phyloP scores from a whole-genome alignment of 2,113 vertebrate species.

The Callorhinus ursinus region DNA sequence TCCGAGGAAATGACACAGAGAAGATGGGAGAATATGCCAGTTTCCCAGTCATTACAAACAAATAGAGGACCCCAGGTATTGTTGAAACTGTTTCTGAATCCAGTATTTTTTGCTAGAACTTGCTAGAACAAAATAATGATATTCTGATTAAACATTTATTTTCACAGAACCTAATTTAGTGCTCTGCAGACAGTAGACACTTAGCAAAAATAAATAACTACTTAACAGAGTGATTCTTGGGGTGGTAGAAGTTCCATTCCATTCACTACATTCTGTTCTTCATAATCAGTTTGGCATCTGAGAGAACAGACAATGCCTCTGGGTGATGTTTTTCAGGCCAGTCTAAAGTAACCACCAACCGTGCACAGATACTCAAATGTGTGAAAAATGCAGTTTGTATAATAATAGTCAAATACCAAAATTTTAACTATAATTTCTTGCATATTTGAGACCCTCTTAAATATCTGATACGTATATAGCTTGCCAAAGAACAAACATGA shows the following conservation, averaged over 20 bases:
- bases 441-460: neutral
- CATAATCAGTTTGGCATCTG: neutral
- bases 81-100: neutral
- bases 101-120: neutral
- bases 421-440: neutral
- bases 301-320: neutral
- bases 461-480: neutral
- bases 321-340: neutral
- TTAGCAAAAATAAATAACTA: neutral
- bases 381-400: neutral
- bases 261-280: neutral
- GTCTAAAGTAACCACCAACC: neutral
- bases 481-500: constrained; percentile 50
- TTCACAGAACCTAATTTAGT: constrained; percentile 23
- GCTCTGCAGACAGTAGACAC: neutral
- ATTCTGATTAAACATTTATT: neutral
- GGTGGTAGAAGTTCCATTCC: neutral
- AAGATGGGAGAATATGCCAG: constrained; percentile 93
- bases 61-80: constrained; percentile 88
- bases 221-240: neutral
- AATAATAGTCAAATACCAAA: neutral
- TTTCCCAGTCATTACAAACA: constrained; percentile 89
- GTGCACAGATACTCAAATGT: neutral
- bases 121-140: constrained; percentile 7
- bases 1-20: constrained; percentile 96